A percentile compares a stretch with the other conserved stretches of the same genome.
phyloP scores from a whole-genome alignment of 2,797 vertebrate species.

The Anguilla marmorata region DNA sequence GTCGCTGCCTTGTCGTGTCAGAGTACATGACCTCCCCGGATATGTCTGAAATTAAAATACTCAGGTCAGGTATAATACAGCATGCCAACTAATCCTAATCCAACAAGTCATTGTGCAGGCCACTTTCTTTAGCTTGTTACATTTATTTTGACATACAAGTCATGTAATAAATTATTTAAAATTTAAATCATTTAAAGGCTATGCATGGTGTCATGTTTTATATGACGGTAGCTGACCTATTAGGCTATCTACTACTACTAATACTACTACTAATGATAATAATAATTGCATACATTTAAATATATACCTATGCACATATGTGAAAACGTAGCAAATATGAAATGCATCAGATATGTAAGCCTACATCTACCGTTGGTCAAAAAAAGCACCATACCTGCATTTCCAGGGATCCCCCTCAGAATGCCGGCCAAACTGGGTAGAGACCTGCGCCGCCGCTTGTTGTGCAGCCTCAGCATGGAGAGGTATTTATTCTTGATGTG shows the following conservation, averaged over 20 bases:
- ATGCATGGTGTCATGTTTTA: not conserved
- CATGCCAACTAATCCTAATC: not conserved
- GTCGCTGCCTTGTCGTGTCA: slow-evolving; percentile 74
- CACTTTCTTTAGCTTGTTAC: not conserved
- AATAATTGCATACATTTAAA: not conserved
- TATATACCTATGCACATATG: not conserved
- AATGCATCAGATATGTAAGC: not conserved
- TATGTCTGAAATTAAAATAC: slow-evolving; percentile 68
- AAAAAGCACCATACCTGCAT: slow-evolving; percentile 71
- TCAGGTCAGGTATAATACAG: not conserved
- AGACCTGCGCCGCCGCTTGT: slow-evolving; percentile 73
- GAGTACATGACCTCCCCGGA: slow-evolving; percentile 81
- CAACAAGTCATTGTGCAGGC: not conserved
- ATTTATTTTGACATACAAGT: not conserved
- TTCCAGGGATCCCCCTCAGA: slow-evolving; percentile 82
- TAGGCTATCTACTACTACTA: not conserved
- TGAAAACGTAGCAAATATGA: not conserved
- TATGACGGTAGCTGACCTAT: not conserved
- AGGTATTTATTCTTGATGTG: slow-evolving; percentile 79
- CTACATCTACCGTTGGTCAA: not conserved
- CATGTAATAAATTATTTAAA: not conserved
- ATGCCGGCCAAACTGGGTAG: slow-evolving; percentile 86
- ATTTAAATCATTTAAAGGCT: not conserved
- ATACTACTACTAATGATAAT: not conserved
- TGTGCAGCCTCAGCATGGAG: slow-evolving; percentile 77